Evolutionary conservation across 2,888 invertebrate genomes (phyloP), one percentile per base, ranked within the genome.

Genomic region (Phanerotoma sp.): DNA sequence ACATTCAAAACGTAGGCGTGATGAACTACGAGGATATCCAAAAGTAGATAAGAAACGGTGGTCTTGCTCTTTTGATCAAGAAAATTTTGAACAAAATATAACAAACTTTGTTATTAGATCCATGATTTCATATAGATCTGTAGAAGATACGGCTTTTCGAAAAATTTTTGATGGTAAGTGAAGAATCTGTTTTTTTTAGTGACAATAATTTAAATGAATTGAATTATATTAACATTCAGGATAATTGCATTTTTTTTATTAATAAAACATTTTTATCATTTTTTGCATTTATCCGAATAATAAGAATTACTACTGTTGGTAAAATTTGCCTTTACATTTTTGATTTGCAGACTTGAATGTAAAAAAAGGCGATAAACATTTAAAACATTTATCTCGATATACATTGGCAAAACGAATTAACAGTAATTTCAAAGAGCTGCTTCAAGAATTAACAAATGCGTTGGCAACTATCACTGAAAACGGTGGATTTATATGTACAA

Each of bases 401-500:
- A 16, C 30, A 7, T 10, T 45, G 10, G 30, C 3, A 11, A 45
- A 45, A 32, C 9, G 20, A 45, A 5, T 32, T n/a, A 32, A 45
- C 44, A 10, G n/a, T 11, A 1, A 9, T 7, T 25, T 1, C 5
- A 13, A 44, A 6, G n/a, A 25, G n/a, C 1, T 9, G 10, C 11
- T 44, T 5, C 9, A 9, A 32, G 45, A 33, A 16, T 10, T 45
- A n/a, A 11, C 13, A 7, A 13, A 28, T 4, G 5, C 4, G 4
- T 5, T 44, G 9, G 10, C 7, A n/a, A 11, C 16, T 7, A 15
- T 15, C 11, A 21, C 28, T 25, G 33, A 47, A 20, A n/a, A 13
- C 13, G 48, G 48, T 41, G 41, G 35, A 13, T 51, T 18, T 28
- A 25, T 56, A 30, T 51, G 48, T 30, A 56, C 51, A 16, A 42